phyloP scores from a whole-genome alignment of 1,140 invertebrate genomes.

The Phthorimaea operculella region DNA sequence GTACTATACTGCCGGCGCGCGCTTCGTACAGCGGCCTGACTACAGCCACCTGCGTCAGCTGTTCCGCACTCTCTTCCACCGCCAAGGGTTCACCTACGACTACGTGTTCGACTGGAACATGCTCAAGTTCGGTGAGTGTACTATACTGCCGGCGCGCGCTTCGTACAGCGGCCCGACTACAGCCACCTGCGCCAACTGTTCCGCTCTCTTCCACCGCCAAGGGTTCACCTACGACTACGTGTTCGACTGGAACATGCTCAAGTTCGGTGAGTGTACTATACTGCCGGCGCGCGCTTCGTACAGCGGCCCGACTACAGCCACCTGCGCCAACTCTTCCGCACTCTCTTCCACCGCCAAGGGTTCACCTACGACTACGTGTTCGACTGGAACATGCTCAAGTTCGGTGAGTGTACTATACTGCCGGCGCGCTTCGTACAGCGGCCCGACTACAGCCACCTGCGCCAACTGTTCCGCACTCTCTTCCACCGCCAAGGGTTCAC shows the following conservation, averaged over 20 bases:
- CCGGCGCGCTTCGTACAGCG: too few species aligned
- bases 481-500: too few species aligned
- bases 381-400: too few species aligned
- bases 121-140: slow-evolving; percentile 85
- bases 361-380: too few species aligned
- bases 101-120: slow-evolving; percentile 99
- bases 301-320: slow-evolving; percentile 98
- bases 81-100: slow-evolving; percentile 98
- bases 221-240: slow-evolving; percentile 99
- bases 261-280: slow-evolving; percentile 82
- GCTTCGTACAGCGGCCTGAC: slow-evolving; percentile 98
- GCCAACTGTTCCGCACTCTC: too few species aligned
- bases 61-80: slow-evolving; percentile 96
- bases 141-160: slow-evolving; percentile 95
- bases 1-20: slow-evolving; percentile 89
- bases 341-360: too few species aligned
- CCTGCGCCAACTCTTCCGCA: slow-evolving; percentile 82
- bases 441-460: too few species aligned
- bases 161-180: slow-evolving; percentile 98
- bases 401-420: too few species aligned
- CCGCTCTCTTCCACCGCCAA: slow-evolving; percentile 93
- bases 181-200: slow-evolving; percentile 96
- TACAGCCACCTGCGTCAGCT: slow-evolving; percentile 96
- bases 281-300: slow-evolving; percentile 97
- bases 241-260: slow-evolving; percentile 99